These are phyloP conservation scores for Aporrectodea caliginosa DNA, from an alignment of 1,140 invertebrate genomes.

Conservation along the genomic window DNA sequence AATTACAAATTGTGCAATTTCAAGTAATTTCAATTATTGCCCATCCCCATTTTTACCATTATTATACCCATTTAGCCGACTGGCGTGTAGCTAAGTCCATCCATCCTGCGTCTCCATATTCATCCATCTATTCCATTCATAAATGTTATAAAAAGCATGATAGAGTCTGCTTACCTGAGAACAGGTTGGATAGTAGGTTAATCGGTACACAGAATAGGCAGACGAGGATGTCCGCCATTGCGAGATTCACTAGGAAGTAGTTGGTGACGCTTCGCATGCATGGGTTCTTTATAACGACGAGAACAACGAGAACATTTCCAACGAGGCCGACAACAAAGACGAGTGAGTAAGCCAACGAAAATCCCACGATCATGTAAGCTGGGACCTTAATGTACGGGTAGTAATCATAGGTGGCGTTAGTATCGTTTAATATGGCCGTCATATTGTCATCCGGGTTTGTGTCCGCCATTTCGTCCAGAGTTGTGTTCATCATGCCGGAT, in stretches of 20 bases:
- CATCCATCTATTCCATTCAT: too few species aligned
- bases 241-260: conserved; percentile 57
- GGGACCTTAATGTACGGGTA: not conserved
- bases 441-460: not conserved
- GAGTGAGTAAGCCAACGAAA: conserved; percentile 65
- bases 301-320: conserved; percentile 83
- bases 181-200: conserved; percentile 33
- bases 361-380: not conserved
- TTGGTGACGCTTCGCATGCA: conserved; percentile 71
- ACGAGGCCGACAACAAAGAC: conserved; percentile 81
- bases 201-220: conserved; percentile 39
- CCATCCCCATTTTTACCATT: too few species aligned
- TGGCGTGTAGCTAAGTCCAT: too few species aligned
- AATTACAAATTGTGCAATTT: too few species aligned
- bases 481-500: too few species aligned
- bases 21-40: too few species aligned
- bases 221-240: conserved; percentile 40
- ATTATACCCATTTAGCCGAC: too few species aligned
- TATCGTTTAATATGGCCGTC: not conserved
- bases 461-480: not conserved
- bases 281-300: conserved; percentile 80
- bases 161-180: conserved; percentile 18
- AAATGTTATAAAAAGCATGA: too few species aligned
- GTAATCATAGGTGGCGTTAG: not conserved
- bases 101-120: too few species aligned